These are phyloP conservation scores for Microhierax caerulescens DNA, from an alignment of 2,797 vertebrate species.

Conservation along the genomic window DNA sequence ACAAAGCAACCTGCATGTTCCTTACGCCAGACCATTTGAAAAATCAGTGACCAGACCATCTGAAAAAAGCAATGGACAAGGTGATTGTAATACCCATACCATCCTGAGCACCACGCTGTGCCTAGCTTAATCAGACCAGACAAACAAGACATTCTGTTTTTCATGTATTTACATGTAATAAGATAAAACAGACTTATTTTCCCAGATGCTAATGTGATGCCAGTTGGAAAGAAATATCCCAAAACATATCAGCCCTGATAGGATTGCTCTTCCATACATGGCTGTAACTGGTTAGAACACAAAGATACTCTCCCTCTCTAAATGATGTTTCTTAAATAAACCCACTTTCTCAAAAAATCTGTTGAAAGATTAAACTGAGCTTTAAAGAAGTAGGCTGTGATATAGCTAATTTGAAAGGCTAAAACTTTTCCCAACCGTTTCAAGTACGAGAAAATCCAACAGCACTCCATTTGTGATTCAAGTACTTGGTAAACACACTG, in stretches of 20 bases:
- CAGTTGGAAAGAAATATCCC: neutral
- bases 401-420: neutral
- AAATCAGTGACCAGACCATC: neutral
- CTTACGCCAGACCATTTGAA: neutral
- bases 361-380: neutral
- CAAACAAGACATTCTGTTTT: neutral
- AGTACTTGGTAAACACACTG: constrained; percentile 22
- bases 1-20: neutral
- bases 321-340: neutral
- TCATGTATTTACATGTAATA: neutral
- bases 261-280: neutral
- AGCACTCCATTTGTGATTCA: neutral
- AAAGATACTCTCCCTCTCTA: neutral
- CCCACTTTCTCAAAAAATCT: neutral
- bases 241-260: neutral
- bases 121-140: neutral
- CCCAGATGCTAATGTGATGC: neutral
- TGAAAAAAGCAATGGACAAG: neutral
- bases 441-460: neutral
- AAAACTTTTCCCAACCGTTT: neutral
- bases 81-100: neutral
- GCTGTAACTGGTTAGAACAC: neutral
- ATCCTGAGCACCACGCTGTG: neutral
- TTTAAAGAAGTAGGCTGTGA: neutral
- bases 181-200: neutral